Conservation (phyloP, 1,140 invertebrate species). For the Calliphora vicina region DNA sequence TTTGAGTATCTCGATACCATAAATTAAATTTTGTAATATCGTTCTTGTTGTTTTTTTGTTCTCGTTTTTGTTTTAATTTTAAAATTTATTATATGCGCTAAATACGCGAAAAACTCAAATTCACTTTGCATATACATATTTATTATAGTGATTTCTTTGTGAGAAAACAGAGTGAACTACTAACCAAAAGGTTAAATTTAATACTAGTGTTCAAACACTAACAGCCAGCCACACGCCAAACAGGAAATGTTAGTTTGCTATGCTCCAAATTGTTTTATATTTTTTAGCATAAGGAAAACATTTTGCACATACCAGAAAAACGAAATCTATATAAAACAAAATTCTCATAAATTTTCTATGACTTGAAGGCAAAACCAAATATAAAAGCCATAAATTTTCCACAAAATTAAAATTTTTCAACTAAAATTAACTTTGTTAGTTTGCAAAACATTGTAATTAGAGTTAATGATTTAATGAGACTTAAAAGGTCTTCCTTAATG, state of each 20-base stretch:
- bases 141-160: not conserved
- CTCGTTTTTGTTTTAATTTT: not conserved
- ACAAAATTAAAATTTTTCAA: not conserved
- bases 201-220: not conserved
- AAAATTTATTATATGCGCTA: conserved; percentile 33
- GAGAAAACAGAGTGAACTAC: not conserved
- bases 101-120: not conserved
- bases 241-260: conserved; percentile 22
- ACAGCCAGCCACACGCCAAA: not conserved
- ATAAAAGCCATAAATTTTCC: not conserved
- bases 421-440: not conserved
- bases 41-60: not conserved
- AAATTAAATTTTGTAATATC: conserved; percentile 6
- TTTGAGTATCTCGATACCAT: conserved; percentile 9
- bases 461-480: not conserved
- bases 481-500: too few relatives aligned
- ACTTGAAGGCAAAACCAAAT: not conserved
- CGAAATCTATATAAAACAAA: not conserved
- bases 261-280: conserved; percentile 4
- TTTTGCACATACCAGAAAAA: not conserved
- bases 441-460: not conserved
- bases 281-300: not conserved
- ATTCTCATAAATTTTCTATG: not conserved
- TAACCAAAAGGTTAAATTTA: conserved; percentile 26
- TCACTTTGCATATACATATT: not conserved